Base-by-base conservation (phyloP, 2,888 invertebrate species). In the Ceramica pisi region DNA sequence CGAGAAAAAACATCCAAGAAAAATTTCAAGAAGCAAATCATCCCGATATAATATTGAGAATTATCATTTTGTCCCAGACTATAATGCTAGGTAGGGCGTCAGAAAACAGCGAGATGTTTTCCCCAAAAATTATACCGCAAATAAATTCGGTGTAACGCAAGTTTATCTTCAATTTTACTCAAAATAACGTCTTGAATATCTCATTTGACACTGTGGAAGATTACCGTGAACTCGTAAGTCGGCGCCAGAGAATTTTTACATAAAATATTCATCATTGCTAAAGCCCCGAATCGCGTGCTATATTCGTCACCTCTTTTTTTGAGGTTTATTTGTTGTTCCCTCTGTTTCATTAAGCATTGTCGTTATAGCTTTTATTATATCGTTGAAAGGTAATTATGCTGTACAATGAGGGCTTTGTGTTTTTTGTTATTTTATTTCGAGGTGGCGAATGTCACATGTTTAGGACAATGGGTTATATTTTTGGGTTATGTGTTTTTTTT, bases 181-280 rank as follows among this genome's bases (percentile, higher is more conserved):
- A 86, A 86, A 90, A 90, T 89, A 88, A 90, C 87, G 83, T 87
- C 88, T 89, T 89, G 88, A 90, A 91, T 91, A 89, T 90, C 89
- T 90, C 89, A 91, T 92, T 90, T 90, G 89, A 89, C 87, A 87
- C 85, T 86, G 85, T 81, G 77, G 81, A 75, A 91, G 88, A 90
- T 91, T 90, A 89, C 85, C 79, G 86, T 83, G 80, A 85, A 83
- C 82, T 79, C 65, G 78, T 67, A 82, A 86, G 83, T 83, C 84
- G 71, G 75, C 77, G 79, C 73, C 76, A 79, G 70, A 78, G 78
- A 86, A 87, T 88, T 90, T 91, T 91, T 88, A 85, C 90, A 90
- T 93, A 90, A 91, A 93, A 91, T 92, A 93, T 93, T 93, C 92
- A 92, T 88, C 88, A 88, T 85, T 84, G 82, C 78, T 85, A 86